Conservation (phyloP, 2,113 vertebrate genomes). For the Heteronetta atricapilla region DNA sequence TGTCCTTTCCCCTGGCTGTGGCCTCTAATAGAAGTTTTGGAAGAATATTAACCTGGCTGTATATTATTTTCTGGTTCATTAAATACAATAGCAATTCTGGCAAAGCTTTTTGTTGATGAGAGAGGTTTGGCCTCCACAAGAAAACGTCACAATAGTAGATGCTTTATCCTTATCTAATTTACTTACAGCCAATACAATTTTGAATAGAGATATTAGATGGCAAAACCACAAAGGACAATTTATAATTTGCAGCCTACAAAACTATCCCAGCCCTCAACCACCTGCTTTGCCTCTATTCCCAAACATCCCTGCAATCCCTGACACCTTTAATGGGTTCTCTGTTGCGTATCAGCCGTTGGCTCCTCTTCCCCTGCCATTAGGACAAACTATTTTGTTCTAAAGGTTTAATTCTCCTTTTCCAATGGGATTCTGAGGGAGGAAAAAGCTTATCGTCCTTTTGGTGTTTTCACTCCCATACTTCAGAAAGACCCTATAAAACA, state of each 20-base stretch:
- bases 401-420: neutral
- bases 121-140: slow-evolving; percentile 8
- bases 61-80: slow-evolving; percentile 62
- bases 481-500: neutral
- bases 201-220: slow-evolving; percentile 2
- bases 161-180: slow-evolving; percentile 12
- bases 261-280: neutral
- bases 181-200: neutral
- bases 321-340: neutral
- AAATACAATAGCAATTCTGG: slow-evolving; percentile 54
- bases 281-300: neutral
- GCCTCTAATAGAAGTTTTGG: slow-evolving; percentile 14
- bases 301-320: neutral
- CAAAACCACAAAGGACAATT: slow-evolving; percentile 1
- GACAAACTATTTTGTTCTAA: neutral
- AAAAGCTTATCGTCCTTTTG: neutral
- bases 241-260: neutral
- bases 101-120: slow-evolving; percentile 33
- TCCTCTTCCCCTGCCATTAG: neutral
- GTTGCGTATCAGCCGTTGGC: neutral
- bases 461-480: neutral
- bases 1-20: slow-evolving; percentile 33
- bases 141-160: neutral
- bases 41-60: slow-evolving; percentile 29
- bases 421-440: neutral